A percentile compares a stretch with the other conserved stretches of the same genome.
Evolutionary conservation across 2,797 vertebrate genomes (phyloP).

Genomic region (Carapus acus): DNA sequence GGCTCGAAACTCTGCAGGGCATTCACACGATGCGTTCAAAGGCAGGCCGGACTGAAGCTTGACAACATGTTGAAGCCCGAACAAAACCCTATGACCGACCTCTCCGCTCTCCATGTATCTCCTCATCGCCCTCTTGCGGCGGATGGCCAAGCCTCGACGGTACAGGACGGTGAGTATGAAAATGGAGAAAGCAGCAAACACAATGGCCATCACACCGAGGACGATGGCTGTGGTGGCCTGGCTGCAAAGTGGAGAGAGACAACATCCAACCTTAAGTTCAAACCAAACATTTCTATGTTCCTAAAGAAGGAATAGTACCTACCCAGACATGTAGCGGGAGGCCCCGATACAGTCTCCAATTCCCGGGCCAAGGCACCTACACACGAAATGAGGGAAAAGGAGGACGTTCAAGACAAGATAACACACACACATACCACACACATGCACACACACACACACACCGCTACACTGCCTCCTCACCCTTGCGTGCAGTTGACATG

Average conservation of each 20-base stretch:
- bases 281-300: no score
- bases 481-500: slow-evolving; percentile 87
- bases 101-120: slow-evolving; percentile 88
- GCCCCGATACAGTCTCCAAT: slow-evolving; percentile 42
- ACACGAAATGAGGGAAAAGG: slow-evolving; percentile 11
- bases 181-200: slow-evolving; percentile 70
- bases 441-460: not conserved
- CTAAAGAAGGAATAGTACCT: slow-evolving; percentile 4
- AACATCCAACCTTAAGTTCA: no score
- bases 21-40: slow-evolving; percentile 9
- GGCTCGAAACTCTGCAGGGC: slow-evolving; percentile 81
- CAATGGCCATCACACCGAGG: slow-evolving; percentile 70
- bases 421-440: no score
- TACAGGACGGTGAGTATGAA: slow-evolving; percentile 79
- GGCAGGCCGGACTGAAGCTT: not conserved
- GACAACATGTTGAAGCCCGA: not conserved
- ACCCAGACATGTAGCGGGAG: slow-evolving; percentile 39
- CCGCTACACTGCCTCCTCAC: slow-evolving; percentile 59
- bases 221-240: slow-evolving; percentile 71
- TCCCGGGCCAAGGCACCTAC: slow-evolving; percentile 59
- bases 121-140: slow-evolving; percentile 89
- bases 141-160: slow-evolving; percentile 82
- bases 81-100: slow-evolving; percentile 63
- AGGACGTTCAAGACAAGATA: not conserved
- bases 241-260: slow-evolving; percentile 53